Evolutionary conservation across 2,888 invertebrate genomes (phyloP).

Genomic region (Acrobasis consociella): DNA sequence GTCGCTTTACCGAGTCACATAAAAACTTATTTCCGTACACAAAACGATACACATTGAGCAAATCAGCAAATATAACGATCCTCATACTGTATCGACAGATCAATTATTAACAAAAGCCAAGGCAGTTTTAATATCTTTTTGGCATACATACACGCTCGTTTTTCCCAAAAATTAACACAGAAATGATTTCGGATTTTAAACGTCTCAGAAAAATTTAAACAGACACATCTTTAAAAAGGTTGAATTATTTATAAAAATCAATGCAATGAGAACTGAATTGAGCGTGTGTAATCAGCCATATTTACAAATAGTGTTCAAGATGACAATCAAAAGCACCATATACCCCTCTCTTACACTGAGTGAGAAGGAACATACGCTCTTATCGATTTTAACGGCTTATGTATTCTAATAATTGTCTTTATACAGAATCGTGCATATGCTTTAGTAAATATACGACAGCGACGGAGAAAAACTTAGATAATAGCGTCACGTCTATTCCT

Average conservation of each 20-base stretch:
- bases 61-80: constrained; percentile 35
- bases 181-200: too few relatives aligned
- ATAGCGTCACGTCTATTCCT: not conserved
- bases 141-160: not conserved
- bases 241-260: not conserved
- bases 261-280: not conserved
- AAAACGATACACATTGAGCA: constrained; percentile 43
- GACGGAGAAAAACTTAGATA: not conserved
- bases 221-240: too few relatives aligned
- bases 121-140: not conserved
- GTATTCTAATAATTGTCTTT: constrained; percentile 8
- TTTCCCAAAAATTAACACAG: not conserved
- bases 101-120: constrained; percentile 9
- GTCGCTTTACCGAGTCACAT: constrained; percentile 27
- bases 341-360: constrained; percentile 1
- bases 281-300: not conserved
- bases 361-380: not conserved
- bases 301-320: not conserved
- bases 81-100: not conserved
- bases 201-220: too few relatives aligned
- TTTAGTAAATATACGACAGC: not conserved
- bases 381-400: constrained; percentile 1
- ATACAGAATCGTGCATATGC: not conserved
- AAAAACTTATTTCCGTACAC: constrained; percentile 34
- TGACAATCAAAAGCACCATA: constrained; percentile 2